Evolutionary conservation across 2,888 invertebrate genomes (phyloP).

Genomic region (Bimastos eiseni): DNA sequence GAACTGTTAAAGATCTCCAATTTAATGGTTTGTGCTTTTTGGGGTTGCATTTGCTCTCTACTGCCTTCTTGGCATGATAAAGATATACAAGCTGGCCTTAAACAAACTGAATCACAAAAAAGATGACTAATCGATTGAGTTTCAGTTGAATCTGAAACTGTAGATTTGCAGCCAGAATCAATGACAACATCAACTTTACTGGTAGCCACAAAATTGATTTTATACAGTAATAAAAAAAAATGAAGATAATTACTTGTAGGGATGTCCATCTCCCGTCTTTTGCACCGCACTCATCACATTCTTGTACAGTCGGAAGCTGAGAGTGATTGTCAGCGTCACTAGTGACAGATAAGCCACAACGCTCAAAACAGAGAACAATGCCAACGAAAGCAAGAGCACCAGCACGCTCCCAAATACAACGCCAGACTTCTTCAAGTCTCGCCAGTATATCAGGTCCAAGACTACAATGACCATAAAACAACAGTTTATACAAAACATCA

Average conservation of each 20-base stretch:
- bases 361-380: conserved; percentile 91
- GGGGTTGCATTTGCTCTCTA: too few species aligned
- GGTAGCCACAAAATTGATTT: not conserved
- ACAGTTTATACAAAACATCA: not conserved
- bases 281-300: conserved; percentile 91
- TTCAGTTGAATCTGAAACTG: not conserved
- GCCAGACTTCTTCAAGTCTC: conserved; percentile 90
- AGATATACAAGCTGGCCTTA: not conserved
- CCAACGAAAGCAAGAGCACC: conserved; percentile 86
- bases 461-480: conserved; percentile 51
- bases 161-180: not conserved
- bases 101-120: not conserved
- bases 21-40: too few species aligned
- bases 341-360: conserved; percentile 91
- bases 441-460: conserved; percentile 96
- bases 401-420: conserved; percentile 88
- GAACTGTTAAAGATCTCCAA: too few species aligned
- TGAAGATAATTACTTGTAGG: conserved; percentile 83
- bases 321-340: conserved; percentile 80
- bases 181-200: not conserved
- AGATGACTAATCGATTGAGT: not conserved
- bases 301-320: conserved; percentile 94
- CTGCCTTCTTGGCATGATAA: too few species aligned
- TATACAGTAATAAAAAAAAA: not conserved
- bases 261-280: conserved; percentile 91